phyloP scores from a whole-genome alignment of 2,113 vertebrate species.

The Sander lucioperca region DNA sequence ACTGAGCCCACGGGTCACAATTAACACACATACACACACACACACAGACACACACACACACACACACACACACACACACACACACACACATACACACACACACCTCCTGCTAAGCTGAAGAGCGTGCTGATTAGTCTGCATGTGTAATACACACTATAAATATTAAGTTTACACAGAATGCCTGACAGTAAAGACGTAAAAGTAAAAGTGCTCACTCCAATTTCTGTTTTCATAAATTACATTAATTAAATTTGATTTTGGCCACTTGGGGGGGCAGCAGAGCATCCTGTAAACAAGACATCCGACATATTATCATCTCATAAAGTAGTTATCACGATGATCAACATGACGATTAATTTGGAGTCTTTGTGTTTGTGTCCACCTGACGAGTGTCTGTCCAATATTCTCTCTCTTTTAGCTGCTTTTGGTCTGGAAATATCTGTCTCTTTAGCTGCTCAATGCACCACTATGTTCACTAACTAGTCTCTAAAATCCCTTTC shows the following conservation, averaged over 20 bases:
- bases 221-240: neutral
- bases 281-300: neutral
- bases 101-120: conserved; percentile 10
- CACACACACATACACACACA: too few species aligned
- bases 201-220: neutral
- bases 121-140: conserved; percentile 7
- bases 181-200: neutral
- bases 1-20: conserved; percentile 81
- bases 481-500: too few species aligned
- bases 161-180: neutral
- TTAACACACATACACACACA: conserved; percentile 70
- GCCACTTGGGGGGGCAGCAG: neutral
- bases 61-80: conserved; percentile 20
- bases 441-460: too few species aligned
- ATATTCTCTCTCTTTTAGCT: too few species aligned
- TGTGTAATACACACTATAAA: neutral
- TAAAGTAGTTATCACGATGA: too few species aligned
- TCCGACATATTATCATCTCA: too few species aligned
- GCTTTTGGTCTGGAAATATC: too few species aligned
- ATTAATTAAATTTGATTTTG: too few species aligned
- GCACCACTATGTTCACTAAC: too few species aligned
- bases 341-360: neutral
- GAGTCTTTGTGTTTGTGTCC: neutral
- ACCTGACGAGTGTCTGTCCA: too few species aligned
- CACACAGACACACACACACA: conserved; percentile 31